Percentiles rank a stretch among this genome's conserved stretches.
These are phyloP conservation scores for Glareola pratincola DNA, from an alignment of 2,113 vertebrate genomes.

Conservation along the genomic window DNA sequence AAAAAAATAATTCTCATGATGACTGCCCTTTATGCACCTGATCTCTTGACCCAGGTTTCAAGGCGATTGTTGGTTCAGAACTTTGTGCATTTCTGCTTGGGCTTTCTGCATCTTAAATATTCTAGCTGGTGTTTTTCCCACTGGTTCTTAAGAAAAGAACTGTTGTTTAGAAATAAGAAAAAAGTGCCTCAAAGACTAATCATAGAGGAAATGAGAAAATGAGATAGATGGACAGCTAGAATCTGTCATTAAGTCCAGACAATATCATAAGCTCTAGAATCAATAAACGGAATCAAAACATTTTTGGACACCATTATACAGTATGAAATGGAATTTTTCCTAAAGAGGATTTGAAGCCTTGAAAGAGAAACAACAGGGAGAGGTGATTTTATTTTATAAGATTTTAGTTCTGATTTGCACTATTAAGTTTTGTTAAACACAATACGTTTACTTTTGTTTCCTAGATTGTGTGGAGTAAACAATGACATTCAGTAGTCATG, in stretches of 20 bases:
- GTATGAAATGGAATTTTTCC: not conserved
- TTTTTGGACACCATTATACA: not conserved
- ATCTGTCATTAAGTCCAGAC: not conserved
- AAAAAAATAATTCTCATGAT: slow-evolving; percentile 39
- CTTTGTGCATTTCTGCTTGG: slow-evolving; percentile 26
- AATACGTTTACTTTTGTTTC: slow-evolving; percentile 35
- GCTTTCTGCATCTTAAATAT: slow-evolving; percentile 46
- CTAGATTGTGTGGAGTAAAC: slow-evolving; percentile 51
- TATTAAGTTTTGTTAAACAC: slow-evolving; percentile 47
- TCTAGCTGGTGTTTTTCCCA: slow-evolving; percentile 3
- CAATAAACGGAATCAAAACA: slow-evolving; percentile 11
- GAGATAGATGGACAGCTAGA: not conserved
- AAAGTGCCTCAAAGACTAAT: not conserved
- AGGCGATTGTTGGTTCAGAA: slow-evolving; percentile 59
- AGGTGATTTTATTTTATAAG: slow-evolving; percentile 7
- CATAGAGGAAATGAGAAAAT: slow-evolving; percentile 13
- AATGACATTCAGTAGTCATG: slow-evolving; percentile 52
- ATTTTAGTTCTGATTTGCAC: slow-evolving; percentile 34
- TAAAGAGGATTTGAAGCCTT: not conserved
- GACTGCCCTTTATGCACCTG: slow-evolving; percentile 63
- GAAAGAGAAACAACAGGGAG: not conserved
- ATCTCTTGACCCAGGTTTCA: slow-evolving; percentile 72
- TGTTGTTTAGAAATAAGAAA: not conserved
- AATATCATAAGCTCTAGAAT: slow-evolving; percentile 19
- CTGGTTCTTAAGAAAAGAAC: not conserved